Evolutionary conservation across 2,113 vertebrate genomes (phyloP), one percentile per base, ranked within the genome.

Genomic region (Scartelaos histophorus): DNA sequence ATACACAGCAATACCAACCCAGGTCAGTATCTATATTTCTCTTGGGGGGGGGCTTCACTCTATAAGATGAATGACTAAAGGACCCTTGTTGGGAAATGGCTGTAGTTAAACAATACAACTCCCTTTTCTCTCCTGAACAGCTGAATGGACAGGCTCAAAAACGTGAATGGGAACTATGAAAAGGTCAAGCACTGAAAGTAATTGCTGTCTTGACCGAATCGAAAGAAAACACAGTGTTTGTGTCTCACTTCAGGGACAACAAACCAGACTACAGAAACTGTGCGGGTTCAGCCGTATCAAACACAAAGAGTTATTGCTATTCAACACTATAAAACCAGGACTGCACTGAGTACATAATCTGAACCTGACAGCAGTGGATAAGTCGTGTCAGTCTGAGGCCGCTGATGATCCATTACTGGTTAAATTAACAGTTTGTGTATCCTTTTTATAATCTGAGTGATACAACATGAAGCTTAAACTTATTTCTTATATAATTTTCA

Each of bases 1-100:
- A 19, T 54, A 19, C 51, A 9, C 51, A 21, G 51, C 9, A 0
- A 19, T 21, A 11, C 51, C 19, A 10, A 10, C 71, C 76, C 22
- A 12, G 87, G 82, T 89, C 85, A 85, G 45, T 73, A 80, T 85
- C 83, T 72, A 76, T 80, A 86, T 79, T 87, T 85, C 71, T 58
- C 56, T 66, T 78, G 72, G 74, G 74, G 78, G 34, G 78, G 88
- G 73, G 87, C 82, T 84, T 88, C 75, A 35, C 60, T 80, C 75
- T 35, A 76, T 74, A 88, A 82, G 84, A 91, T 85, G 81, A 90
- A 90, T 73, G 82, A 75, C 82, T 79, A 1, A 1, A 73, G 58
- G n/a, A 5, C 69, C 66, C 80, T 80, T 76, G 38, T 46, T 68
- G 78, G 81, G 71, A 85, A 85, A 82, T 76, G 71, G 83, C 64